Percentiles rank a stretch among this genome's conserved stretches.
Evolutionary conservation across 2,888 invertebrate species (phyloP).

Genomic region (Parnassius orleans): DNA sequence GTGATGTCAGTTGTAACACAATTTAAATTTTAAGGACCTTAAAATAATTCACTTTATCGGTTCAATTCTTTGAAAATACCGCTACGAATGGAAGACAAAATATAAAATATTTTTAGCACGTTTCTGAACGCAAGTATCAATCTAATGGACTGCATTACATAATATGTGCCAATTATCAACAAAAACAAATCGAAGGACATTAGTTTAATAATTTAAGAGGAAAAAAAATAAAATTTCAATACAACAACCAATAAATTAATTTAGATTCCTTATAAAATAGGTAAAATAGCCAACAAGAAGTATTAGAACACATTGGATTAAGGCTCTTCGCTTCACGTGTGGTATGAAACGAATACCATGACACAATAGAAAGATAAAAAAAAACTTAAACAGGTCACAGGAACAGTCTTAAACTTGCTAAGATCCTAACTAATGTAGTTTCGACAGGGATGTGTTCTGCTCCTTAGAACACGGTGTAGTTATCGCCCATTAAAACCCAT

Average conservation of each 20-base stretch:
- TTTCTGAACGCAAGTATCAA: slow-evolving; percentile 40
- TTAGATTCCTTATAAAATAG: slow-evolving; percentile 80
- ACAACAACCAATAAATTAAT: slow-evolving; percentile 81
- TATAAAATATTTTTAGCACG: slow-evolving; percentile 63
- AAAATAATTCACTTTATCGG: background rate
- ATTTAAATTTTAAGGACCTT: background rate
- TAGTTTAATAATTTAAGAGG: slow-evolving; percentile 74
- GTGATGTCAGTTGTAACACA: background rate
- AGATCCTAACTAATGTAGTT: slow-evolving; percentile 78
- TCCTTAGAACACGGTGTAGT: slow-evolving; percentile 76
- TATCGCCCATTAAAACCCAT: slow-evolving; percentile 55
- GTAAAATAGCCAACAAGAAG: slow-evolving; percentile 81
- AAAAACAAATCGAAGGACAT: slow-evolving; percentile 56
- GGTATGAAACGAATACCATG: slow-evolving; percentile 53
- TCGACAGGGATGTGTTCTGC: slow-evolving; percentile 79
- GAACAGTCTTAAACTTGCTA: slow-evolving; percentile 81
- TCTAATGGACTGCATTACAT: slow-evolving; percentile 71
- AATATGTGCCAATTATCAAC: slow-evolving; percentile 67
- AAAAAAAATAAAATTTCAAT: slow-evolving; percentile 59
- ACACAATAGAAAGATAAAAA: slow-evolving; percentile 75
- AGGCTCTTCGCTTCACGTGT: slow-evolving; percentile 50
- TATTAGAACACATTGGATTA: slow-evolving; percentile 78
- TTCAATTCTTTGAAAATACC: background rate
- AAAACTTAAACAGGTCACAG: slow-evolving; percentile 81
- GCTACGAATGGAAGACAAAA: slow-evolving; percentile 57